Conservation (phyloP, 1,140 invertebrate species). For the Phenacoccus solenopsis region DNA sequence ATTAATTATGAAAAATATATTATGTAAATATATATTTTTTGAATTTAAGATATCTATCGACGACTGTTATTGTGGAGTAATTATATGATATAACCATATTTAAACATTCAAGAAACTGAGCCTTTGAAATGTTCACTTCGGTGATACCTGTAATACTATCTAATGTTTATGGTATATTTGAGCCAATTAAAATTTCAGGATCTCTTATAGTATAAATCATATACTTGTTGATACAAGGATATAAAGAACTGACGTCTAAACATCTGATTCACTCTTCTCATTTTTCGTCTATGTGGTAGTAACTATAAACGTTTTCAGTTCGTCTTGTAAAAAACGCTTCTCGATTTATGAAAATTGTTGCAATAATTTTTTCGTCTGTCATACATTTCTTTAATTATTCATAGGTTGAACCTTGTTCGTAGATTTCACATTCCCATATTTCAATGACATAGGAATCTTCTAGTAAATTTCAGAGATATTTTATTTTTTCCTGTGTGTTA, state of each 20-base stretch:
- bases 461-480: background rate
- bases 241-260: conserved; percentile 22
- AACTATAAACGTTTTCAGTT: conserved; percentile 12
- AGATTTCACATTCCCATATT: conserved; percentile 13
- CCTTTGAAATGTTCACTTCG: conserved; percentile 29
- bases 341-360: background rate
- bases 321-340: conserved; percentile 18
- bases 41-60: too few relatives aligned
- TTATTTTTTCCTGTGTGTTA: background rate
- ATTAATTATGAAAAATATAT: too few relatives aligned
- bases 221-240: too few relatives aligned
- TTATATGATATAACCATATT: too few relatives aligned
- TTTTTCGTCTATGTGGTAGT: conserved; percentile 24
- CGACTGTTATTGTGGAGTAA: too few relatives aligned
- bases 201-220: too few relatives aligned
- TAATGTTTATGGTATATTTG: conserved; percentile 19
- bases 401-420: background rate
- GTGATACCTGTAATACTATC: conserved; percentile 25
- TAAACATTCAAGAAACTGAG: too few relatives aligned
- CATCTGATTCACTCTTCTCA: conserved; percentile 31
- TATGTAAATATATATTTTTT: too few relatives aligned
- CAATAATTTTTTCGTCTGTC: background rate
- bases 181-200: conserved; percentile 10
- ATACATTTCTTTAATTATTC: background rate
- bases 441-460: background rate